These are phyloP conservation scores for Phaonia tiefii DNA, from an alignment of 2,888 invertebrate genomes.

Conservation along the genomic window DNA sequence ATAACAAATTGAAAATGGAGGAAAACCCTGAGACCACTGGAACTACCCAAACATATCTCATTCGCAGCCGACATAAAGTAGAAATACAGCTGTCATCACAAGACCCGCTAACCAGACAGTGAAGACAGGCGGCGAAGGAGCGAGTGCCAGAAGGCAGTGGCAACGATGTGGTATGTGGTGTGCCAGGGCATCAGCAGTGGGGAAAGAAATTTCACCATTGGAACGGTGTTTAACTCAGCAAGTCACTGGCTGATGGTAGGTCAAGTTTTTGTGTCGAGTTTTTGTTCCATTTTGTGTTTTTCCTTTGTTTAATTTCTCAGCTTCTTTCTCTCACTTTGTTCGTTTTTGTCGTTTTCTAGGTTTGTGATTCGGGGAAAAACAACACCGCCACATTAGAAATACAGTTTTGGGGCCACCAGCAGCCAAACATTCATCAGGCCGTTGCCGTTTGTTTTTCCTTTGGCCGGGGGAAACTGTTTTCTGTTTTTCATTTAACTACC, in stretches of 20 bases:
- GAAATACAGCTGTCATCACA: conserved; percentile 61
- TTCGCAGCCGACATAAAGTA: conserved; percentile 28
- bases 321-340: neutral
- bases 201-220: neutral
- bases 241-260: neutral
- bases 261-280: conserved; percentile 20
- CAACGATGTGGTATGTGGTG: neutral
- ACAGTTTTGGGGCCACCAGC: no score
- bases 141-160: neutral
- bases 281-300: neutral
- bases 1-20: conserved; percentile 62
- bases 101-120: conserved; percentile 43
- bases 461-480: neutral
- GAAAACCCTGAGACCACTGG: conserved; percentile 3
- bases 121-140: neutral
- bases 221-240: neutral
- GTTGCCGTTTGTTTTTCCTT: no score
- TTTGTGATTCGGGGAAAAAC: neutral
- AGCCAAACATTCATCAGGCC: neutral
- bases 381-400: no score
- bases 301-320: neutral
- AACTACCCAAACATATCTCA: conserved; percentile 28
- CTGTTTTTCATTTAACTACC: conserved; percentile 20
- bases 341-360: neutral
- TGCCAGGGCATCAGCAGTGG: neutral